Evolutionary conservation across 2,888 invertebrate species (phyloP).

Genomic region (Monoplex corrugatus): DNA sequence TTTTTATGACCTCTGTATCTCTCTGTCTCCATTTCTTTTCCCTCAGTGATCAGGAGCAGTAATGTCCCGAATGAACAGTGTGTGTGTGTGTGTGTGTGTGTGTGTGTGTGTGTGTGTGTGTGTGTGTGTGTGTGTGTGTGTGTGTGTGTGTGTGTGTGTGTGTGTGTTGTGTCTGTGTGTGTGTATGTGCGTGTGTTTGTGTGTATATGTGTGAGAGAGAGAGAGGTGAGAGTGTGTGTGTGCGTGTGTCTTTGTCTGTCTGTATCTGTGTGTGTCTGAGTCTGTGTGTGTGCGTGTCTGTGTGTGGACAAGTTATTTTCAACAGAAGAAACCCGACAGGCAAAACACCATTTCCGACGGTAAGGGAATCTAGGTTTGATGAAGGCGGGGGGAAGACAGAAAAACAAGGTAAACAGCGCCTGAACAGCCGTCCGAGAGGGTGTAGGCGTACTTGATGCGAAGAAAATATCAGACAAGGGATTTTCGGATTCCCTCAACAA

Average conservation of each 20-base stretch:
- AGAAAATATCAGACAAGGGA: background rate
- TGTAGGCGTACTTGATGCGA: background rate
- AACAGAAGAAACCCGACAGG: background rate
- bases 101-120: conserved; percentile 26
- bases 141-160: background rate
- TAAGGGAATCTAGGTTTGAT: background rate
- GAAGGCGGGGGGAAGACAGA: background rate
- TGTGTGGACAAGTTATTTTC: background rate
- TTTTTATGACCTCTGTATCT: too few species aligned
- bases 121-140: background rate
- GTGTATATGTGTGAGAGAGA: too few species aligned
- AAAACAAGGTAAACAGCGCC: background rate
- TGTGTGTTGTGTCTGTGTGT: background rate
- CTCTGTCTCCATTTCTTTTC: too few species aligned
- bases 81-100: conserved; percentile 4
- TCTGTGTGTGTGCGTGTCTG: background rate
- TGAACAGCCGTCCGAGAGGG: background rate
- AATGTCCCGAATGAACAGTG: too few species aligned
- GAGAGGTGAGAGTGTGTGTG: background rate
- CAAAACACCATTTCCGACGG: background rate
- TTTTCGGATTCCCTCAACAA: background rate
- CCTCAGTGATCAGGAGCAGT: too few species aligned
- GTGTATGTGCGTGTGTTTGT: too few species aligned
- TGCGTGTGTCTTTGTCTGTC: background rate
- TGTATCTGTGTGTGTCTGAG: background rate